phyloP scores from a whole-genome alignment of 2,797 vertebrate species.

The Enteromius anoplus region DNA sequence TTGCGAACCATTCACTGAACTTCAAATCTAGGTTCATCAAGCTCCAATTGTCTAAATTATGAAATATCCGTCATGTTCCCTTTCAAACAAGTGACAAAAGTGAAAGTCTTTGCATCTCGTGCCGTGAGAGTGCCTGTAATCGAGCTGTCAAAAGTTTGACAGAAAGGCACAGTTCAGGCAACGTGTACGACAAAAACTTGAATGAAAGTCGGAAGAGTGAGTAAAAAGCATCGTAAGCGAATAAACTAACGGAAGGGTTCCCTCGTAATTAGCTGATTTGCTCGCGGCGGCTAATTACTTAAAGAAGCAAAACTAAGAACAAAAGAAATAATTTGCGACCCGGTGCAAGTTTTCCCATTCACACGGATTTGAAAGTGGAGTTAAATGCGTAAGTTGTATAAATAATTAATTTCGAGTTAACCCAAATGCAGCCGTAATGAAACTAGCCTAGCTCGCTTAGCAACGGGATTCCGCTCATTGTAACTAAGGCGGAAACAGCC shows the following conservation, averaged over 20 bases:
- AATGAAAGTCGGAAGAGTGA: conserved; percentile 15
- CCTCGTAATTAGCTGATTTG: conserved; percentile 7
- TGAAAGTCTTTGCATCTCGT: not conserved
- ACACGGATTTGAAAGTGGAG: not conserved
- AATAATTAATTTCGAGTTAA: not conserved
- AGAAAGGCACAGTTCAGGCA: not conserved
- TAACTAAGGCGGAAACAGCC: conserved; percentile 47
- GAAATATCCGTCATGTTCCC: not conserved
- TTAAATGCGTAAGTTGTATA: not conserved
- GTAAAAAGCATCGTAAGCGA: not conserved
- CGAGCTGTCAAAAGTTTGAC: conserved; percentile 37
- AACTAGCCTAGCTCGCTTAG: conserved; percentile 45
- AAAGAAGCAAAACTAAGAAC: not conserved
- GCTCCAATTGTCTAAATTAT: not conserved
- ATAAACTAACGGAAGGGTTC: not conserved
- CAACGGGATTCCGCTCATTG: conserved; percentile 45
- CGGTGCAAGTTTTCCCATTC: not conserved
- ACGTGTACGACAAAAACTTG: not conserved
- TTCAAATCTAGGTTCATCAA: not conserved
- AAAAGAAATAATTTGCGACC: not conserved
- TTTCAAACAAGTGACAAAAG: not conserved
- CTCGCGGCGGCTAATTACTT: not conserved
- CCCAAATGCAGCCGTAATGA: not conserved
- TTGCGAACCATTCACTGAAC: not conserved
- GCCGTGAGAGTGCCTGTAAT: not conserved